These are phyloP conservation scores for Poliocrania exsul DNA, from an alignment of 2,797 vertebrate genomes.

Conservation along the genomic window DNA sequence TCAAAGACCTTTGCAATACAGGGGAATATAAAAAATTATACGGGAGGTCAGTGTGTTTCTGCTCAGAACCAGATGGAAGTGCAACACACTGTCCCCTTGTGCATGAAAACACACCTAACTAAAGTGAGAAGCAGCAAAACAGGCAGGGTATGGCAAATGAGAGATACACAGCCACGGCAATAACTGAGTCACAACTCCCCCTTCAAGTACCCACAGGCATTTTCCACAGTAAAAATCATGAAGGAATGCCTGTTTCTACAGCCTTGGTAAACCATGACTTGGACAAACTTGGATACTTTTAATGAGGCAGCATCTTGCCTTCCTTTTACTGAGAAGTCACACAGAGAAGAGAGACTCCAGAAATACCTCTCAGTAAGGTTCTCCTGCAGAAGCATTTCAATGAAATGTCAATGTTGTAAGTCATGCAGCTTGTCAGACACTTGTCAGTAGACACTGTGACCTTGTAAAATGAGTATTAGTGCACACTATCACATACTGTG, in stretches of 20 bases:
- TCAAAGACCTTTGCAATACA: background rate
- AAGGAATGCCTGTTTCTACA: background rate
- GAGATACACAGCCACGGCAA: accelerated
- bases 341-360: background rate
- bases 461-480: background rate
- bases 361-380: background rate
- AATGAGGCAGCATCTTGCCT: background rate
- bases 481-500: background rate
- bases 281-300: background rate
- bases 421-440: background rate
- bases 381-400: background rate
- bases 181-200: background rate
- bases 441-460: background rate
- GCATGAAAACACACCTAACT: background rate
- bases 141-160: background rate
- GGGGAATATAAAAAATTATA: background rate
- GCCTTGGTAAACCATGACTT: background rate
- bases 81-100: background rate
- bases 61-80: background rate
- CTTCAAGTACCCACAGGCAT: background rate
- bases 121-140: background rate
- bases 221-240: background rate
- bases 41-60: background rate
- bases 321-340: background rate
- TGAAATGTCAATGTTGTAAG: background rate